A percentile compares a stretch with the other conserved stretches of the same genome.
Conservation (phyloP, 2,113 vertebrate genomes). For the Tor tambroides region DNA sequence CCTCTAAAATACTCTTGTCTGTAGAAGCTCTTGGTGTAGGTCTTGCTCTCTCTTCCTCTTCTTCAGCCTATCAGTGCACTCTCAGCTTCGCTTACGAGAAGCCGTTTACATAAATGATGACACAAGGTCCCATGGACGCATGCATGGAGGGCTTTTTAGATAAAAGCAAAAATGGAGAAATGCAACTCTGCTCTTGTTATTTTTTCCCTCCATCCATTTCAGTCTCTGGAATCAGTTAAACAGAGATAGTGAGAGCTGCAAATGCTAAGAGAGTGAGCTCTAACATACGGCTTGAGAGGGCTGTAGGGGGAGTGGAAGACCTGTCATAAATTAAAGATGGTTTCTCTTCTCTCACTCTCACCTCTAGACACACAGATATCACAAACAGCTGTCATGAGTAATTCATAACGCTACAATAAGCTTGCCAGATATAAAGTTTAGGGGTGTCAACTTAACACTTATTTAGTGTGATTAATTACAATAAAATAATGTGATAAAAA, state of each 20-base stretch:
- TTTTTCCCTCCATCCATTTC: slow-evolving; percentile 45
- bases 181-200: slow-evolving; percentile 5
- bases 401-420: slow-evolving; percentile 60
- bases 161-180: slow-evolving; percentile 61
- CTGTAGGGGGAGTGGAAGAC: slow-evolving; percentile 56
- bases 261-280: slow-evolving; percentile 64
- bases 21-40: neutral
- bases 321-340: slow-evolving; percentile 71
- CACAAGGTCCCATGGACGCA: slow-evolving; percentile 38
- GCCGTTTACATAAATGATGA: slow-evolving; percentile 54
- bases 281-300: slow-evolving; percentile 67
- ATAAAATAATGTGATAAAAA: neutral
- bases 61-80: slow-evolving; percentile 12
- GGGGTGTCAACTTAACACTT: neutral
- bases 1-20: neutral
- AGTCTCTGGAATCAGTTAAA: slow-evolving; percentile 42
- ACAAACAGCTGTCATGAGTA: slow-evolving; percentile 50
- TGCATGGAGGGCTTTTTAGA: slow-evolving; percentile 60
- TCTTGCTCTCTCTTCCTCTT: neutral
- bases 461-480: slow-evolving; percentile 16
- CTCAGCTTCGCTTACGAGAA: slow-evolving; percentile 12
- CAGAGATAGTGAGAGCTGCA: slow-evolving; percentile 23
- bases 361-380: slow-evolving; percentile 40
- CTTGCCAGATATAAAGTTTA: slow-evolving; percentile 36
- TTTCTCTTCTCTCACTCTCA: slow-evolving; percentile 15